Evolutionary conservation across 2,797 vertebrate genomes (phyloP).

Genomic region (Erithacus rubecula): DNA sequence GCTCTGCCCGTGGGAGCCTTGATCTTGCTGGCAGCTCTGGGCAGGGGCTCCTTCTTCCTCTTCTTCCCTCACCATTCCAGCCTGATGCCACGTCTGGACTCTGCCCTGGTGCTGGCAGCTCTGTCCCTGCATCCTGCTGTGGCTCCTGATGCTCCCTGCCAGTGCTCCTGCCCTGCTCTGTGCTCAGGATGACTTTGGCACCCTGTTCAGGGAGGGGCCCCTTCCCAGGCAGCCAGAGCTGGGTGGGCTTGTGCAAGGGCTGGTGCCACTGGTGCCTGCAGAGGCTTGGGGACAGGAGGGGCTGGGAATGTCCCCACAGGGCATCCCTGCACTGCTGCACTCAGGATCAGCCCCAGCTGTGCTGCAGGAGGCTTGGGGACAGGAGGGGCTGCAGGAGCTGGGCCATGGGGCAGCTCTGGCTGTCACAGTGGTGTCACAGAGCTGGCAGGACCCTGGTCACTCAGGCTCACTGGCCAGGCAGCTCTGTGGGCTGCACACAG

Average conservation of each 20-base stretch:
- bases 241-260: neutral
- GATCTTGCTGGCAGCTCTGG: neutral
- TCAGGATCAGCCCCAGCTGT: neutral
- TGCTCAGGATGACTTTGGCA: neutral
- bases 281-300: neutral
- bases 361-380: neutral
- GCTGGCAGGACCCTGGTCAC: neutral
- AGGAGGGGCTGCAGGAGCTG: neutral
- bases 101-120: neutral
- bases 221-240: neutral
- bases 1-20: fast-evolving
- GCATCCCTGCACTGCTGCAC: neutral
- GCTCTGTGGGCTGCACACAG: neutral
- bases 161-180: neutral
- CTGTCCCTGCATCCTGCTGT: neutral
- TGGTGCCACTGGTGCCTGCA: neutral
- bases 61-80: neutral
- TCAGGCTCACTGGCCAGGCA: neutral
- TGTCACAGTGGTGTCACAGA: neutral
- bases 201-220: neutral
- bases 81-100: neutral
- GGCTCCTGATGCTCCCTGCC: neutral
- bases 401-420: neutral
- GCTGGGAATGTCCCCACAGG: neutral
- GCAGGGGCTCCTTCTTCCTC: neutral